These are phyloP conservation scores for Tipula confusa DNA, from an alignment of 2,888 invertebrate species.

Conservation along the genomic window DNA sequence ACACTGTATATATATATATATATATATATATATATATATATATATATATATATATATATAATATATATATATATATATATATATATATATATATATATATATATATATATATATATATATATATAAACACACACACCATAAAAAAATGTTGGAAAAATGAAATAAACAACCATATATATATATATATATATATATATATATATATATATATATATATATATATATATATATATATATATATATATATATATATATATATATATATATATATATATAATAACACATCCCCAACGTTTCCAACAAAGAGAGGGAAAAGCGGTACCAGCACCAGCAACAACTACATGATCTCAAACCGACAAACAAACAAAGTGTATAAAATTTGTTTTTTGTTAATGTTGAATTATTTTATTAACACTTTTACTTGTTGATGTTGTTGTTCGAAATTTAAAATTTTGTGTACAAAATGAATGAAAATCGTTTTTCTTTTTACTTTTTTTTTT, in stretches of 20 bases:
- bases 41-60: no score
- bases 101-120: no score
- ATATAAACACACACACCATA: not conserved
- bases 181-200: no score
- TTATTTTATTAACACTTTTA: conserved; percentile 25
- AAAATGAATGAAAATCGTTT: not conserved
- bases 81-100: no score
- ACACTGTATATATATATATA: no score
- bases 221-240: no score
- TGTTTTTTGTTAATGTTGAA: not conserved
- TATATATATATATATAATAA: no score
- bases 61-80: no score
- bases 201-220: no score
- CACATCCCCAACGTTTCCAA: not conserved
- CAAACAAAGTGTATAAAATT: conserved; percentile 12
- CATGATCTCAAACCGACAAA: conserved; percentile 25
- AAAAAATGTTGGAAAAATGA: not conserved
- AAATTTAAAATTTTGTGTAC: not conserved
- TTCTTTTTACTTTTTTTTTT: not conserved
- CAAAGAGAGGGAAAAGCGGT: not conserved
- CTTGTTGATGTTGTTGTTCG: not conserved
- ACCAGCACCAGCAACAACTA: not conserved
- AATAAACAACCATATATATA: conserved; percentile 25
- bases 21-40: no score
- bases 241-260: no score